Percentiles rank a stretch among this genome's conserved stretches.
These are phyloP conservation scores for Trogon melanurus DNA, from an alignment of 2,113 vertebrate species.

Conservation along the genomic window DNA sequence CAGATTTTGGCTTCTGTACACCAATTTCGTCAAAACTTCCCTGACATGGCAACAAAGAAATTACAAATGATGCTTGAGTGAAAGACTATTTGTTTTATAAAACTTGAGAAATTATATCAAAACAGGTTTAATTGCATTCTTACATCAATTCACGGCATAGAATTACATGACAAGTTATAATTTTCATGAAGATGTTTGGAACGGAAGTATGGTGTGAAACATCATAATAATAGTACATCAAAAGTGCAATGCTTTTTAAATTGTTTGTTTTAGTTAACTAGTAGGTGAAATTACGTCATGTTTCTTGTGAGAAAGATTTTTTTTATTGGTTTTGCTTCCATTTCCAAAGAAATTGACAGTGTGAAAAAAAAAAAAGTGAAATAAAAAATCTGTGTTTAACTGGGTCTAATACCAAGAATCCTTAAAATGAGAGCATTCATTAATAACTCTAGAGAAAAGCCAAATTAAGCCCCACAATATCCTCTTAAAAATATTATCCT, in stretches of 20 bases:
- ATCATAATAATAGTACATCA: no score
- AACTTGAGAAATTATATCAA: background rate
- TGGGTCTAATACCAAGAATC: background rate
- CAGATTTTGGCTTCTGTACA: background rate
- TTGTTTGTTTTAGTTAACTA: background rate
- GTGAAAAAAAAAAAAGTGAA: background rate
- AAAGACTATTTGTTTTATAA: background rate
- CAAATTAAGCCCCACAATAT: background rate
- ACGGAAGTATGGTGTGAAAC: background rate
- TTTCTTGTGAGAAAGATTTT: background rate
- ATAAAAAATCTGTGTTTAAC: background rate
- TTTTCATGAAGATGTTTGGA: background rate
- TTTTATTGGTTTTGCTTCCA: background rate
- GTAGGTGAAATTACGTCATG: background rate
- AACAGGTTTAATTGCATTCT: background rate
- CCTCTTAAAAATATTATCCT: background rate
- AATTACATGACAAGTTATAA: background rate
- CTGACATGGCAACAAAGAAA: background rate
- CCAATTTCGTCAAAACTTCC: background rate
- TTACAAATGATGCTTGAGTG: background rate
- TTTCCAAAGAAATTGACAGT: background rate
- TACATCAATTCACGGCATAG: background rate
- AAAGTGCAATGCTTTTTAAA: background rate
- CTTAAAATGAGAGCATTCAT: background rate
- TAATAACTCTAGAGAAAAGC: background rate